These are phyloP conservation scores for Drosophila suzukii DNA, from an alignment of 1,140 invertebrate genomes.

Conservation along the genomic window DNA sequence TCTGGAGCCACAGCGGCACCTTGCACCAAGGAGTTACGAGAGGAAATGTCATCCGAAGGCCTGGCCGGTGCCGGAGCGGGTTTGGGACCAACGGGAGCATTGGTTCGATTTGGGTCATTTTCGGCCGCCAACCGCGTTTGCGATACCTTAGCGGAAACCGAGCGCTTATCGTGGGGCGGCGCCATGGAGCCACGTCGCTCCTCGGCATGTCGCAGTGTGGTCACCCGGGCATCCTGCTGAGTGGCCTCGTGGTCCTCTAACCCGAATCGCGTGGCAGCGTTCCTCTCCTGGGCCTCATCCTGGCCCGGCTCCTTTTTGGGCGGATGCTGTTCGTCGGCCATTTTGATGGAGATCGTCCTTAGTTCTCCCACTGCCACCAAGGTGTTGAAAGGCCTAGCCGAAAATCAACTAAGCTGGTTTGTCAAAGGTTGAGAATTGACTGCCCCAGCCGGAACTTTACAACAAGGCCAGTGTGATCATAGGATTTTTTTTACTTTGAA, in stretches of 20 bases:
- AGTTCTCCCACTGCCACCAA: slow-evolving; percentile 37
- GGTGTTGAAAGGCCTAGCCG: slow-evolving; percentile 33
- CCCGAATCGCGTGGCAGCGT: slow-evolving; percentile 51
- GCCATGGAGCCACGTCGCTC: slow-evolving; percentile 19
- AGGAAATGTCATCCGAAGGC: not conserved
- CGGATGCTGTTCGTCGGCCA: slow-evolving; percentile 25
- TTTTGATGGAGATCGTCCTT: slow-evolving; percentile 13
- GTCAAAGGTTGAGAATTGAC: slow-evolving; percentile 3
- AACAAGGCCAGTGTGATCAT: slow-evolving; percentile 4
- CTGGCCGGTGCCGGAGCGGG: not conserved
- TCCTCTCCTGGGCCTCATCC: slow-evolving; percentile 3
- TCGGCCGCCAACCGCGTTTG: not conserved
- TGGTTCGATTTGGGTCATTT: not conserved
- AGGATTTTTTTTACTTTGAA: not conserved
- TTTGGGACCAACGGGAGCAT: too few species aligned
- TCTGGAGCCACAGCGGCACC: not conserved
- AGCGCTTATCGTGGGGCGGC: not conserved
- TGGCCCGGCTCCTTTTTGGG: not conserved
- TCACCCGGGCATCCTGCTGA: slow-evolving; percentile 51
- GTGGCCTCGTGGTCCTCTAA: slow-evolving; percentile 55
- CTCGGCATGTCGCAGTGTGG: slow-evolving; percentile 16
- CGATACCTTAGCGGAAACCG: not conserved
- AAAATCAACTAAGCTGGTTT: slow-evolving; percentile 10
- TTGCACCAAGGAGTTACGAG: not conserved
- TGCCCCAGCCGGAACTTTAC: slow-evolving; percentile 13